These are phyloP conservation scores for Steatornis caripensis DNA, from an alignment of 2,113 vertebrate species.

Conservation along the genomic window DNA sequence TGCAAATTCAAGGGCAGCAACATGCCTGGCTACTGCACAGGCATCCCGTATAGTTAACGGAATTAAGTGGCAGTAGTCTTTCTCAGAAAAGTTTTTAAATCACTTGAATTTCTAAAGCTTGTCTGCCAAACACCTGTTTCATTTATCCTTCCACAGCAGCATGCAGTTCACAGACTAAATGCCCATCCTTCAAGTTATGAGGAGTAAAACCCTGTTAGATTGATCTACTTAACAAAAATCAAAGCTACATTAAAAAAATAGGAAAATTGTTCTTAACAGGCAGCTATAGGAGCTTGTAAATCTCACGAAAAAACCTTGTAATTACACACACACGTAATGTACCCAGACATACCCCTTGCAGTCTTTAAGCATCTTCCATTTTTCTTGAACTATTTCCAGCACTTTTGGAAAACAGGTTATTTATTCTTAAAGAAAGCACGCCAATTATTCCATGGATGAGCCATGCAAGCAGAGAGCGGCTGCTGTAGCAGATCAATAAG, in stretches of 20 bases:
- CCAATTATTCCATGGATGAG: neutral
- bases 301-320: neutral
- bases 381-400: neutral
- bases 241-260: neutral
- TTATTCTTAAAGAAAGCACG: neutral
- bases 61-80: neutral
- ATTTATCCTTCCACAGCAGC: neutral
- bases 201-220: neutral
- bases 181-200: neutral
- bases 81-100: neutral
- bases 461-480: neutral
- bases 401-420: neutral
- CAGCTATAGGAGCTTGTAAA: neutral
- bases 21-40: neutral
- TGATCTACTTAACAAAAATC: neutral
- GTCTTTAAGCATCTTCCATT: neutral
- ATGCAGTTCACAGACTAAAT: neutral
- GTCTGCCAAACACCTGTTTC: neutral
- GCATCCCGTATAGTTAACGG: neutral
- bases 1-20: neutral
- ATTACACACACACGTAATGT: neutral
- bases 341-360: neutral
- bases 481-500: neutral
- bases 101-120: neutral
- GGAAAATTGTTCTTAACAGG: neutral